Evolutionary conservation across 2,888 invertebrate genomes (phyloP), one percentile per base, ranked within the genome.

Genomic region (Cactoblastis cactorum): DNA sequence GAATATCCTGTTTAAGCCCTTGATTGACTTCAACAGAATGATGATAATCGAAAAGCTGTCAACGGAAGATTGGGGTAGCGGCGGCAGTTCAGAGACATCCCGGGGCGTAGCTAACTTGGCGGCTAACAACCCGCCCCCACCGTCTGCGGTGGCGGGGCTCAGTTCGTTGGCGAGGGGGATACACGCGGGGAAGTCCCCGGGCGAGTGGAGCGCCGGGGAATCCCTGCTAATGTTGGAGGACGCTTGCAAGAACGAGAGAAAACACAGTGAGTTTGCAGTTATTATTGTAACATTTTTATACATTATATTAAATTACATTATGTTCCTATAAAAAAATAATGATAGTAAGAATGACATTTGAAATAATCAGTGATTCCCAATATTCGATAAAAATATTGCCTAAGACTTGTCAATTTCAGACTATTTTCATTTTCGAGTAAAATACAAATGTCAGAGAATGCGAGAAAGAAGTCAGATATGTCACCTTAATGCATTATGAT

Each of bases 181-280:
- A 41, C 87, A 86, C 69, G 82, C 84, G 1, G 85, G 86, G 65
- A 90, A 90, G 71, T 84, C 87, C 48, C 81, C 83, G 1, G 85
- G 86, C 55, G 87, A 86, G 68, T 89, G 89, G 89, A 88, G 86
- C 66, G 88, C 83, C 12, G 85, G 84, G 15, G 88, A 89, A 63
- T 81, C 86, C 45, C 77, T 89, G 53, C 86, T 89, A 49, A 89
- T 89, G 88, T 67, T 89, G 0, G 88, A 85, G 49, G 90, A 88
- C 58, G 85, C 84, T 0, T 90, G 89, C 75, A 88, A 87, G 69
- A 87, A 89, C 61, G 84, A 82, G 57, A 69, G 87, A 50, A 88
- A 88, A 61, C 88, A 88, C 55, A 87, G 87, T 88, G 43, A 58
- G 83, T 75, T 52, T 49, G 9, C 19, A 33, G 9, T 11, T 6